phyloP scores from a whole-genome alignment of 30 jellyfish, hydroid and myxozoan genomes.

The Hydractinia symbiolongicarpus region DNA sequence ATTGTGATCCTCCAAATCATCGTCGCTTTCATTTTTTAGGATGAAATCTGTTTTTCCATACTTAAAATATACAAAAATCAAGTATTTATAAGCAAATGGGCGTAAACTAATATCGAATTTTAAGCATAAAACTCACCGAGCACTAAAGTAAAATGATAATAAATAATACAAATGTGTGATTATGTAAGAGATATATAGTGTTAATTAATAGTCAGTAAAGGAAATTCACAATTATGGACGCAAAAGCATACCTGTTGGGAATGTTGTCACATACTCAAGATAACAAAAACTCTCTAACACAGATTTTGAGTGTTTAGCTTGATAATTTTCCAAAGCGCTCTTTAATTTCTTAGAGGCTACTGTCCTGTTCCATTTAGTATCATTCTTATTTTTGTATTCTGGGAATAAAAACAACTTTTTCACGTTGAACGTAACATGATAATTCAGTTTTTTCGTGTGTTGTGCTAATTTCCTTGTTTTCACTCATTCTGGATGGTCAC shows the following conservation, averaged over 20 bases:
- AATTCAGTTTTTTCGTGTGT: background rate
- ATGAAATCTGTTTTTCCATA: too few species aligned
- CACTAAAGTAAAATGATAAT: too few species aligned
- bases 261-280: background rate
- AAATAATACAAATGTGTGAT: too few species aligned
- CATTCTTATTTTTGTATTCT: background rate
- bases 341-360: background rate
- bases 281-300: background rate
- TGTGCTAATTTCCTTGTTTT: background rate
- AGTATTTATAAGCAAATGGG: too few species aligned
- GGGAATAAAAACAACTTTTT: background rate
- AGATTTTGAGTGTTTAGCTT: background rate
- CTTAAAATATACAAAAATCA: too few species aligned
- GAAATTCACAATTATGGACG: background rate
- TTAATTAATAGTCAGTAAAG: too few species aligned
- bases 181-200: too few species aligned
- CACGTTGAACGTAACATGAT: background rate
- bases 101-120: too few species aligned
- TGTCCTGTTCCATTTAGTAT: background rate
- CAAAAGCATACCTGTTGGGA: background rate
- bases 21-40: too few species aligned
- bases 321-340: too few species aligned
- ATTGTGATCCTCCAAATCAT: too few species aligned
- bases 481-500: background rate
- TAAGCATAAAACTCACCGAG: too few species aligned